Evolutionary conservation across 2,113 vertebrate genomes (phyloP).

Genomic region (Hymenochirus boettgeri): DNA sequence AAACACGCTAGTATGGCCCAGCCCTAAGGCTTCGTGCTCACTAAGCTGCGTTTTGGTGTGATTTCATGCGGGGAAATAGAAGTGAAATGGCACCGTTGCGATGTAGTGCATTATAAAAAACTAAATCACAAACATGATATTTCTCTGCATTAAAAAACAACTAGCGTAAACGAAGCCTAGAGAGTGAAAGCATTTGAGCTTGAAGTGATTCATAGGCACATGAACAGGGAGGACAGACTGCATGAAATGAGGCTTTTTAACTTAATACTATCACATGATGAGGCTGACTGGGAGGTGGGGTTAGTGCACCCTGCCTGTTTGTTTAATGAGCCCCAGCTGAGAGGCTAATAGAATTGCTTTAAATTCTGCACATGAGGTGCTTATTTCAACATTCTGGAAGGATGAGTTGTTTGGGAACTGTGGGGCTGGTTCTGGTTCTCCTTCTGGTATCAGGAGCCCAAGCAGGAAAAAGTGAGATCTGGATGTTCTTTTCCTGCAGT

Average conservation of each 20-base stretch:
- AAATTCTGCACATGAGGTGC: neutral
- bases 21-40: too few relatives aligned
- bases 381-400: constrained; percentile 1
- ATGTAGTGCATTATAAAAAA: too few relatives aligned
- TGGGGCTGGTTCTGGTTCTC: constrained; percentile 11
- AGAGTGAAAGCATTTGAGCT: constrained; percentile 32
- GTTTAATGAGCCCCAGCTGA: constrained; percentile 11
- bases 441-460: constrained; percentile 49
- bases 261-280: constrained; percentile 76
- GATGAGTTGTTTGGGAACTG: constrained; percentile 48
- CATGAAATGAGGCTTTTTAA: constrained; percentile 63
- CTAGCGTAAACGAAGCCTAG: too few relatives aligned
- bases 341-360: neutral
- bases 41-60: too few relatives aligned
- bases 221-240: constrained; percentile 58
- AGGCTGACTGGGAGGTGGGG: constrained; percentile 45
- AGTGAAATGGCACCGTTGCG: too few relatives aligned
- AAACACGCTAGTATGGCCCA: too few relatives aligned
- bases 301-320: constrained; percentile 25
- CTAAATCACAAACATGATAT: too few relatives aligned
- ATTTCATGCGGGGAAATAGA: too few relatives aligned
- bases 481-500: neutral
- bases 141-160: too few relatives aligned
- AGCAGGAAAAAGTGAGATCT: constrained; percentile 57
- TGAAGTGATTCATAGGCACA: constrained; percentile 71